These are phyloP conservation scores for Tamias sibiricus DNA, from an alignment of 2,113 vertebrate species.

Conservation along the genomic window DNA sequence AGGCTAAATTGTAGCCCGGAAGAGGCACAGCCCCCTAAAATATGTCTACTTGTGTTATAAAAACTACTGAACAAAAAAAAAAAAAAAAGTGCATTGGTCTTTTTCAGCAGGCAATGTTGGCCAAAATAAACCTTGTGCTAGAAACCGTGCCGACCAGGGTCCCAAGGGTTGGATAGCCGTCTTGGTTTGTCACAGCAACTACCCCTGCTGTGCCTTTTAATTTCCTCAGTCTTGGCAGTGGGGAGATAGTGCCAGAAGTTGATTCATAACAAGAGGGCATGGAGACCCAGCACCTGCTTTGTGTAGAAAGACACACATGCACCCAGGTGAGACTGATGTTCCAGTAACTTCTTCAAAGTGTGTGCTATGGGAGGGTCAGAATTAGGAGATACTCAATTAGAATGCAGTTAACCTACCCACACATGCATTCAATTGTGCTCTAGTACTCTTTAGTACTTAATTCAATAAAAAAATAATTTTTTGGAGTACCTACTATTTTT, in stretches of 20 bases:
- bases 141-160: not conserved
- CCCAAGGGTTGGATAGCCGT: not conserved
- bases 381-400: not conserved
- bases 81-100: not conserved
- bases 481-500: not conserved
- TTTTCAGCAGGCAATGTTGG: constrained; percentile 20
- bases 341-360: not conserved
- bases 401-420: not conserved
- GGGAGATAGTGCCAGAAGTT: not conserved
- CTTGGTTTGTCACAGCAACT: not conserved
- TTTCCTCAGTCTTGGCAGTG: not conserved
- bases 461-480: not conserved
- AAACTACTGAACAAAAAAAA: constrained; percentile 37
- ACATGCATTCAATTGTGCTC: not conserved
- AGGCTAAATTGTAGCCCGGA: not conserved
- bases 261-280: not conserved
- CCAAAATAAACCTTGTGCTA: not conserved
- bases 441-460: constrained; percentile 9
- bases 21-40: not conserved
- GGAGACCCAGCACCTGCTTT: not conserved
- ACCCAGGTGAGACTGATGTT: not conserved
- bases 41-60: not conserved
- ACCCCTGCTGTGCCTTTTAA: not conserved
- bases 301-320: not conserved
- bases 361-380: not conserved